These are phyloP conservation scores for Parasteatoda tepidariorum DNA, from an alignment of 1,140 invertebrate species.

Conservation along the genomic window DNA sequence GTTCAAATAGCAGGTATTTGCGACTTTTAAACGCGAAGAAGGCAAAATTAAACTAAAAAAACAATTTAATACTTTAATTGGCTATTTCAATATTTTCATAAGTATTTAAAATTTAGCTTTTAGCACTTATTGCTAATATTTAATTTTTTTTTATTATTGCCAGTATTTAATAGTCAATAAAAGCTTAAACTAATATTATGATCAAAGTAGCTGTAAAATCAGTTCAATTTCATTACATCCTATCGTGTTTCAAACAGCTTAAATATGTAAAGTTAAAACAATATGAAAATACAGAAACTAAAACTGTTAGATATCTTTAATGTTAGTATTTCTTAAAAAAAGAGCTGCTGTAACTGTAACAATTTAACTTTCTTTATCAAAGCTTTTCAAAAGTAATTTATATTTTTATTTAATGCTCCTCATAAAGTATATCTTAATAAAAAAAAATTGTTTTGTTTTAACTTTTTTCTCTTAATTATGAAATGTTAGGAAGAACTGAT, in stretches of 20 bases:
- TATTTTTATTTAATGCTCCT: too few species aligned
- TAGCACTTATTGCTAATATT: slow-evolving; percentile 23
- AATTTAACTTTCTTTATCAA: too few species aligned
- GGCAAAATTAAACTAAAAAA: slow-evolving; percentile 5
- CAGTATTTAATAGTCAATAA: background rate
- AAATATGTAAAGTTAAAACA: too few species aligned
- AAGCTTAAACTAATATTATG: background rate
- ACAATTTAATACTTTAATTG: background rate
- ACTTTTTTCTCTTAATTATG: background rate
- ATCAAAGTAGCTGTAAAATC: background rate
- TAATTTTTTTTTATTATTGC: background rate
- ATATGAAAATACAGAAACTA: too few species aligned
- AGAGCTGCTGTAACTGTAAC: too few species aligned
- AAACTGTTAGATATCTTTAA: too few species aligned
- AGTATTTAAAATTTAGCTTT: slow-evolving; percentile 5
- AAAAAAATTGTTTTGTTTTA: too few species aligned
- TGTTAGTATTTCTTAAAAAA: too few species aligned
- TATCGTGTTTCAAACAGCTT: too few species aligned
- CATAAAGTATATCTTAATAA: too few species aligned
- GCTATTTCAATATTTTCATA: background rate
- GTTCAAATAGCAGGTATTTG: slow-evolving; percentile 53
- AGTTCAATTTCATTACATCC: too few species aligned
- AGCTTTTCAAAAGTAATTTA: too few species aligned
- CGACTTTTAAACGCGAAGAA: slow-evolving; percentile 46
- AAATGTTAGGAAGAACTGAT: background rate